Conservation (phyloP, 2,113 vertebrate genomes). For the Tricholaema leucomelas region DNA sequence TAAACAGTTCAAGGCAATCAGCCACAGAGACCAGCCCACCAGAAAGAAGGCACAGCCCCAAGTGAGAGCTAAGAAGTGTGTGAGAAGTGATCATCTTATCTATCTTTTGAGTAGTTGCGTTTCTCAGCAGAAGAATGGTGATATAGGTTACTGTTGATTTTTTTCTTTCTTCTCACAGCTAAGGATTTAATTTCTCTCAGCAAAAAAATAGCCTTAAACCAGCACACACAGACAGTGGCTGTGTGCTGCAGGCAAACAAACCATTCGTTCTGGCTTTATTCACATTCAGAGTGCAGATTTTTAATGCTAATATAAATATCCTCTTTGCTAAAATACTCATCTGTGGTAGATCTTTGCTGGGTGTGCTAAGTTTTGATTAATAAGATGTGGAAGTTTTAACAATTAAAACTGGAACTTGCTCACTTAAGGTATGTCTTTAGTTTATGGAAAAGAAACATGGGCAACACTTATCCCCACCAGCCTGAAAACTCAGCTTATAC, state of each 20-base stretch:
- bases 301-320: conserved; percentile 1
- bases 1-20: no score
- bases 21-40: no score
- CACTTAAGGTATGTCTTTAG: not conserved
- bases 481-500: not conserved
- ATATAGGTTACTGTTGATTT: no score
- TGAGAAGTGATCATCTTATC: no score
- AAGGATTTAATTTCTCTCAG: no score
- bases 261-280: not conserved
- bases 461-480: not conserved
- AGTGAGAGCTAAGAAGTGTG: no score
- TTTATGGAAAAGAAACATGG: not conserved
- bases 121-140: no score
- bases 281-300: not conserved
- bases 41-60: no score
- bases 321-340: not conserved
- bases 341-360: not conserved
- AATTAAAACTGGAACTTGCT: not conserved
- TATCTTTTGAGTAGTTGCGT: no score
- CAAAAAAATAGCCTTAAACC: no score
- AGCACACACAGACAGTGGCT: not conserved
- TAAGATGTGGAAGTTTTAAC: not conserved
- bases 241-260: not conserved
- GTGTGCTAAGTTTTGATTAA: not conserved
- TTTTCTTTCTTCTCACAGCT: no score